Percentiles rank a stretch among this genome's conserved stretches.
phyloP scores from a whole-genome alignment of 2,888 invertebrate genomes.

The Agrotis puta region DNA sequence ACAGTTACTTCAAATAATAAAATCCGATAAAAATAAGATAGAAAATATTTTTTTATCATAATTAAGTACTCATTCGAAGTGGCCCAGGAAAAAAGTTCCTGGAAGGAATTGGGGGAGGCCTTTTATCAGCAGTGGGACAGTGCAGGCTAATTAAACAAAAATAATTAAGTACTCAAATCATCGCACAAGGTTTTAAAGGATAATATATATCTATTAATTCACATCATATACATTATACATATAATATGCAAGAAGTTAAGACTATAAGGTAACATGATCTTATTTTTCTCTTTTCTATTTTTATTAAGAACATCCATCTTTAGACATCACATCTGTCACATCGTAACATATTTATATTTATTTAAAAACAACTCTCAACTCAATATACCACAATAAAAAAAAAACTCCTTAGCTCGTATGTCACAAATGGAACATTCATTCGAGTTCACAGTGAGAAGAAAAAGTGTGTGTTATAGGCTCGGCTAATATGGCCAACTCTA shows the following conservation, averaged over 20 bases:
- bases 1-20: background rate
- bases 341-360: slow-evolving; percentile 48
- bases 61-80: background rate
- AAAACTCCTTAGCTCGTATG: slow-evolving; percentile 55
- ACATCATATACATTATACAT: background rate
- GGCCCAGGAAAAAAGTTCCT: too few relatives aligned
- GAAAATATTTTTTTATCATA: too few relatives aligned
- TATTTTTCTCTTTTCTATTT: background rate
- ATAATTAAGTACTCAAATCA: background rate
- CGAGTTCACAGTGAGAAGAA: slow-evolving; percentile 76
- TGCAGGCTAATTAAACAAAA: too few relatives aligned
- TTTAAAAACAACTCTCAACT: slow-evolving; percentile 44
- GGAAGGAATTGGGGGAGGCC: too few relatives aligned
- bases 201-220: too few relatives aligned
- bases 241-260: background rate
- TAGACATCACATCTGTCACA: slow-evolving; percentile 46
- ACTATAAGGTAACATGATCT: background rate
- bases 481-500: slow-evolving; percentile 87
- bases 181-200: background rate
- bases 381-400: slow-evolving; percentile 25
- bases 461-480: slow-evolving; percentile 77
- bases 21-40: too few relatives aligned
- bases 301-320: slow-evolving; percentile 20
- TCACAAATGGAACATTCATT: slow-evolving; percentile 71
- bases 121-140: too few relatives aligned